Base-by-base conservation (phyloP, 2,888 invertebrate genomes). In the Ectobius pallidus region DNA sequence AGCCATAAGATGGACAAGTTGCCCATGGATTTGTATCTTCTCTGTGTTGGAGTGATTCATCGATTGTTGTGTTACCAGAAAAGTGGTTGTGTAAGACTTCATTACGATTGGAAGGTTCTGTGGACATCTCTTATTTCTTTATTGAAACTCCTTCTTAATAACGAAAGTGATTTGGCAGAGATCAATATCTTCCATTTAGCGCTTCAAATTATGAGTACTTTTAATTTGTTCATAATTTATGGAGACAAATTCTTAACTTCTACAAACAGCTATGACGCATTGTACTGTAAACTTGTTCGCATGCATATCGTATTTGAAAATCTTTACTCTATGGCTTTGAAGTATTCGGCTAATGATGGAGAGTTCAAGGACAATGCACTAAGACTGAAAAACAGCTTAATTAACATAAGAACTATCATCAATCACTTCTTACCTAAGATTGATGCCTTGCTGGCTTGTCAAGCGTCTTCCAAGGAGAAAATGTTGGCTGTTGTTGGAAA, bases 361-460 rank as follows among this genome's bases (percentile, higher is more conserved):
- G 94, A 94, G 78, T 93, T 89, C 81, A 97, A 96, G 83, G 95
- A 95, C 73, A 92, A 94, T 79, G 96, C 97, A 0, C 86, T 94
- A 32, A 92, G 94, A 78, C 86, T 98, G 34, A 92, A 94, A 32
- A 97, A 95, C 83, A 91, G 94, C 75, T 86, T 99, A 68, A 94
- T 96, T 25, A 99, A 99, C 81, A 94, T 98, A 75, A 89, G 97
- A 78, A 95, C 97, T 44, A 98, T 99, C 79, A 94, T 97, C 70
- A 96, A 96, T 83, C 98, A 99, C 86, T 99, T 98, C 84, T 91
- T 95, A 77, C 95, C 97, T 70, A 98, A 98, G 86, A 97, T 99
- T 77, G 96, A 97, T 79, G 90, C 92, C 61, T 97, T 95, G 95
- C 87, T 97, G 69, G 90, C 91, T 1, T 92, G 91, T 76, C 95